Percentiles rank a stretch among this genome's conserved stretches.
These are phyloP conservation scores for Eustalomyia histrio DNA, from an alignment of 2,888 invertebrate genomes.

Conservation along the genomic window DNA sequence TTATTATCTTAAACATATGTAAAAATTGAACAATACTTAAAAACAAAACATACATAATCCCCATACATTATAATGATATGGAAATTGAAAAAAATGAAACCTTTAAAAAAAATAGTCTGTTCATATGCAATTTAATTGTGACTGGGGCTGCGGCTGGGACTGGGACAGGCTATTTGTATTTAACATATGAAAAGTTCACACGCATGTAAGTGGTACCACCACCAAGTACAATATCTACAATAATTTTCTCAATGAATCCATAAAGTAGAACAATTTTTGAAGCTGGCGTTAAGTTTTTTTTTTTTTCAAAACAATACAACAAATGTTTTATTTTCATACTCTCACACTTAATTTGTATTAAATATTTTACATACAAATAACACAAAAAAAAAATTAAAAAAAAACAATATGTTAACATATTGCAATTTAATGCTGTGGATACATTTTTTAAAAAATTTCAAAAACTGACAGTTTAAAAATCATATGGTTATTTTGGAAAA, in stretches of 20 bases:
- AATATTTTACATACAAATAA: background rate
- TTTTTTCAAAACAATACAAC: background rate
- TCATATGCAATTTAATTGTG: conserved; percentile 29
- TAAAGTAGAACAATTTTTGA: conserved; percentile 57
- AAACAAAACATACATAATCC: conserved; percentile 24
- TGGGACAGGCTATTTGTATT: conserved; percentile 20
- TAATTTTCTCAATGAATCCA: conserved; percentile 7
- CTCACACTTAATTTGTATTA: background rate
- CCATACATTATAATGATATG: conserved; percentile 22
- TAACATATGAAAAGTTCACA: conserved; percentile 55
- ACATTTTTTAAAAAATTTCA: background rate
- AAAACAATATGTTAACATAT: conserved; percentile 1
- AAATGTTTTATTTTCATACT: conserved; percentile 2
- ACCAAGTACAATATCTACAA: background rate
- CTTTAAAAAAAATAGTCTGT: conserved; percentile 38
- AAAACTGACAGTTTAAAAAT: conserved; percentile 4
- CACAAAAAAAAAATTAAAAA: too few relatives aligned
- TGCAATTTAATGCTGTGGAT: conserved; percentile 4
- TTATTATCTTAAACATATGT: conserved; percentile 24
- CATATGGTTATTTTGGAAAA: conserved; percentile 8
- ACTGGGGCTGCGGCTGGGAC: conserved; percentile 10
- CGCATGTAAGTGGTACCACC: conserved; percentile 43
- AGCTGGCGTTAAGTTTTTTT: conserved; percentile 42
- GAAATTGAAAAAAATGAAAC: conserved; percentile 34
- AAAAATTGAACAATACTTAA: conserved; percentile 24